phyloP scores from a whole-genome alignment of 2,888 invertebrate species.

The Girardia tigrina region DNA sequence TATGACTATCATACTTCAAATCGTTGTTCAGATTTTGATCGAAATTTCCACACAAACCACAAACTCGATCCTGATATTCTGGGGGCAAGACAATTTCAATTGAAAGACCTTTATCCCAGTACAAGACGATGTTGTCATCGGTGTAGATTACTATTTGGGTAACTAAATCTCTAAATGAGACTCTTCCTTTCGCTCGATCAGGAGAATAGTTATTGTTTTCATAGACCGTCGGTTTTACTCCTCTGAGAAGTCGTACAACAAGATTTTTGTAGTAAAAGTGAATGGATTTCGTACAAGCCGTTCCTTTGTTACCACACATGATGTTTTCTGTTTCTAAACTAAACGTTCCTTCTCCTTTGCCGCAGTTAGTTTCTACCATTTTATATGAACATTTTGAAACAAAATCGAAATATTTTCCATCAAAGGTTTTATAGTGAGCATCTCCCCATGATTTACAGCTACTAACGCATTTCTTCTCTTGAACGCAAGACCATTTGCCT shows the following conservation, averaged over 20 bases:
- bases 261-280: constrained; percentile 30
- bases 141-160: constrained; percentile 25
- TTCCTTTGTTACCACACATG: constrained; percentile 33
- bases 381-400: constrained; percentile 39
- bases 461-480: constrained; percentile 55
- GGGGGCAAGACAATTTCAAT: constrained; percentile 24
- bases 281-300: constrained; percentile 36
- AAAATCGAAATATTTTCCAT: constrained; percentile 33
- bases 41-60: constrained; percentile 38
- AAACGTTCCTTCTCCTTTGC: constrained; percentile 21
- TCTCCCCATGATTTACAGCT: constrained; percentile 38
- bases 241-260: constrained; percentile 39
- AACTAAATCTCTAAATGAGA: constrained; percentile 21
- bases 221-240: constrained; percentile 37
- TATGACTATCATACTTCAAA: too few relatives aligned
- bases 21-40: constrained; percentile 35
- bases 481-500: constrained; percentile 66
- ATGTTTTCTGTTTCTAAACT: constrained; percentile 32
- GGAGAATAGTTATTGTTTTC: constrained; percentile 20
- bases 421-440: constrained; percentile 37
- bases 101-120: constrained; percentile 34
- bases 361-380: constrained; percentile 37
- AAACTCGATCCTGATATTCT: constrained; percentile 35
- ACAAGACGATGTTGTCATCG: constrained; percentile 38
- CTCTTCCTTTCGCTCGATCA: neutral